Conservation (phyloP, 2,888 invertebrate species). For the Hofmannophila pseudospretella region DNA sequence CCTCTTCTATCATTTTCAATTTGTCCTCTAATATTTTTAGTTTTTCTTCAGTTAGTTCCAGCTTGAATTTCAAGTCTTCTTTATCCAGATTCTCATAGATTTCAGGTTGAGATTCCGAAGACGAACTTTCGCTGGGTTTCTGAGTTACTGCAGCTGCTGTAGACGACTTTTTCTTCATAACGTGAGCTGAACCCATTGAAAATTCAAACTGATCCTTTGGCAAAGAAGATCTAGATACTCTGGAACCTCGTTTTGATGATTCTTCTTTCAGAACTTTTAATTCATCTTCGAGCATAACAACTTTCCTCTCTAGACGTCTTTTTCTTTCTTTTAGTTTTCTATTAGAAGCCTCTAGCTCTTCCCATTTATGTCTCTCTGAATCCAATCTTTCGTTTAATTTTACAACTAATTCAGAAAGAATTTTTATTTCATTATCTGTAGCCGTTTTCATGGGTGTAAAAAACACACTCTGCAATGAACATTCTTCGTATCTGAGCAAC, state of each 20-base stretch:
- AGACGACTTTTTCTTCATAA: slow-evolving; percentile 39
- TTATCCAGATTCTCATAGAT: slow-evolving; percentile 47
- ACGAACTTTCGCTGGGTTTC: slow-evolving; percentile 43
- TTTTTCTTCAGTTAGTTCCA: slow-evolving; percentile 82
- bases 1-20: slow-evolving; percentile 79
- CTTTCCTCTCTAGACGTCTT: slow-evolving; percentile 47
- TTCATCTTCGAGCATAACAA: slow-evolving; percentile 43
- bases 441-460: slow-evolving; percentile 75
- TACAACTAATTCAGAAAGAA: slow-evolving; percentile 77
- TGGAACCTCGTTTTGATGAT: slow-evolving; percentile 41
- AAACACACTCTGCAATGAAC: slow-evolving; percentile 67
- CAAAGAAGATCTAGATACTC: slow-evolving; percentile 39
- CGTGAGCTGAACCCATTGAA: slow-evolving; percentile 18
- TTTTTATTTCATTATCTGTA: slow-evolving; percentile 79
- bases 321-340: slow-evolving; percentile 77
- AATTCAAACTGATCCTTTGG: slow-evolving; percentile 31
- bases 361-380: slow-evolving; percentile 76
- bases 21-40: slow-evolving; percentile 80
- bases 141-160: slow-evolving; percentile 36
- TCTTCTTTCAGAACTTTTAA: slow-evolving; percentile 35
- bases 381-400: slow-evolving; percentile 77
- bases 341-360: slow-evolving; percentile 74
- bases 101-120: slow-evolving; percentile 41
- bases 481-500: slow-evolving; percentile 62
- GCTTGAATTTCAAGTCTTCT: slow-evolving; percentile 61